Percentiles rank a stretch among this genome's conserved stretches.
Conservation (phyloP, 2,888 invertebrate species). For the Plagiodera versicolora region DNA sequence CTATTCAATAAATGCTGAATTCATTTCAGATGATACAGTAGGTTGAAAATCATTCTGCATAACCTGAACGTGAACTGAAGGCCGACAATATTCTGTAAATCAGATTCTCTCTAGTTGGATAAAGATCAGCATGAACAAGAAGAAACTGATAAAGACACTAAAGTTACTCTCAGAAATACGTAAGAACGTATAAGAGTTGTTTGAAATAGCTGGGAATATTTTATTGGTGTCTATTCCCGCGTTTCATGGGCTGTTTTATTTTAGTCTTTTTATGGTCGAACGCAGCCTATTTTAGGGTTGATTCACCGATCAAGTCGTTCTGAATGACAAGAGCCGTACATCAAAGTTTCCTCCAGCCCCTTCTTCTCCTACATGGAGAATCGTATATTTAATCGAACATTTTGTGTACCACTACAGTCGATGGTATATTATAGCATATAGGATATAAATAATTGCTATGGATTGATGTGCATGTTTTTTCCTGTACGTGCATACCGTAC, state of each 20-base stretch:
- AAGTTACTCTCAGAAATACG: not conserved
- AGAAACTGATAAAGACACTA: not conserved
- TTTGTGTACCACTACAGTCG: conserved; percentile 13
- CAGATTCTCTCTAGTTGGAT: no score
- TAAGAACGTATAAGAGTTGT: conserved; percentile 19
- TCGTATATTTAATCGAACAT: conserved; percentile 14
- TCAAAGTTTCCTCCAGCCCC: conserved; percentile 36
- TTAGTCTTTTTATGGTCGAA: conserved; percentile 42
- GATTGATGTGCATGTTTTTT: not conserved
- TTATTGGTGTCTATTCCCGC: conserved; percentile 31
- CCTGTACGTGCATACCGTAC: not conserved
- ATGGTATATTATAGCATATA: conserved; percentile 1
- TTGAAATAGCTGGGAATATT: conserved; percentile 29
- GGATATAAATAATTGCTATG: not conserved
- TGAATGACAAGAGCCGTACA: conserved; percentile 43
- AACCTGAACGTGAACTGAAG: no score
- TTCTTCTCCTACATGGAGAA: conserved; percentile 3
- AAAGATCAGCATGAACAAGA: not conserved
- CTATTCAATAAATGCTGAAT: no score
- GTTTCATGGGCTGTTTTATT: conserved; percentile 32
- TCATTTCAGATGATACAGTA: no score
- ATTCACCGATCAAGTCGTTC: conserved; percentile 44
- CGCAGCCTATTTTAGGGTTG: conserved; percentile 45
- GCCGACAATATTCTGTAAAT: no score
- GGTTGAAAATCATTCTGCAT: no score